Percentiles rank a stretch among this genome's conserved stretches.
Evolutionary conservation across 2,113 vertebrate genomes (phyloP).

Genomic region (Azemiops feae): DNA sequence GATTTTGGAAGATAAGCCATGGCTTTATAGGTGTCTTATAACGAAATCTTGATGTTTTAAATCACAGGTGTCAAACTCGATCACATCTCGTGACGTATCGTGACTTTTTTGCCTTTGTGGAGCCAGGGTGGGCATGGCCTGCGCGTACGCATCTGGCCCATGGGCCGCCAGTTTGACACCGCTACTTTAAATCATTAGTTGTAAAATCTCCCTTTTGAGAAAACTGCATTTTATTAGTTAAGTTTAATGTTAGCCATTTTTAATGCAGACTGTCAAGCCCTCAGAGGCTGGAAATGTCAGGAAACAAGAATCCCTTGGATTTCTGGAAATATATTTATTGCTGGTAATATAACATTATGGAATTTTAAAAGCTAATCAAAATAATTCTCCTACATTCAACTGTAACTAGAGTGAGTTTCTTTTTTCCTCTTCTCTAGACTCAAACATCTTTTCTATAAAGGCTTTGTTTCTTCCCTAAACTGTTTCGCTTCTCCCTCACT

Average conservation of each 20-base stretch:
- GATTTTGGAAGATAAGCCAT: neutral
- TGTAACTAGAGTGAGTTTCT: neutral
- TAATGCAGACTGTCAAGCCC: neutral
- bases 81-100: no score
- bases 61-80: neutral
- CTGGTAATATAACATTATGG: neutral
- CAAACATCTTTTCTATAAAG: neutral
- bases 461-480: neutral
- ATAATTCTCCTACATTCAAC: neutral
- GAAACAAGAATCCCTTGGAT: neutral
- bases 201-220: neutral
- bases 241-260: neutral
- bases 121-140: no score
- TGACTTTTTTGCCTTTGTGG: no score
- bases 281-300: neutral
- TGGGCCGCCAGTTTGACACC: no score
- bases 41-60: neutral
- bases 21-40: neutral
- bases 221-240: neutral
- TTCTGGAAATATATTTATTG: neutral
- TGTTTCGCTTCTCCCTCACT: neutral
- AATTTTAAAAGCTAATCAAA: neutral
- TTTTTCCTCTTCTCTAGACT: neutral
- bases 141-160: no score
- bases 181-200: neutral